Evolutionary conservation across 2,888 invertebrate genomes (phyloP), one percentile per base, ranked within the genome.

Genomic region (Notocelia uddmanniana): DNA sequence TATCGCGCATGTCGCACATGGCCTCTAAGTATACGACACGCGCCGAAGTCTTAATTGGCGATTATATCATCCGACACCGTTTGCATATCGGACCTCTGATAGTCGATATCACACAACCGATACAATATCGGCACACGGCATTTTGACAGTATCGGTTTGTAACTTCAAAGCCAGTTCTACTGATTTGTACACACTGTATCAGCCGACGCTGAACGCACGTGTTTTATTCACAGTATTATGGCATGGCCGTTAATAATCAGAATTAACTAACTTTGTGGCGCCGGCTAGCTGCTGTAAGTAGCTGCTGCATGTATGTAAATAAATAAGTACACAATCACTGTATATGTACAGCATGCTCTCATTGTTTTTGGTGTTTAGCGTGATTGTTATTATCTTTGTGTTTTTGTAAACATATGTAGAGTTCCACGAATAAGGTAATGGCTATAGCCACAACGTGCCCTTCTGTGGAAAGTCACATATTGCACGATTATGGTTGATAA

Each of bases 311-410:
- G n/a, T n/a, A n/a, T n/a, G n/a, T n/a, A n/a, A n/a, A n/a, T n/a
- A n/a, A n/a, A n/a, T n/a, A n/a, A n/a, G n/a, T n/a, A n/a, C n/a
- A n/a, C n/a, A n/a, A n/a, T n/a, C n/a, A 75, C 31, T 31, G 58
- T 57, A 31, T 67, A 58, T 48, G 58, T 58, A 50, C 58, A 58
- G 68, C 50, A 58, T 68, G 58, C 48, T 58, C 58, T 58, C 68
- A 68, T 68, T 68, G 68, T 68, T 58, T 50, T 48, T 21, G 34
- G 21, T 18, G 45, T 57, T 21, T 19, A 52, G 21, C n/a, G 3
- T 8, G 1, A 10, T 11, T 37, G 37, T 37, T 37, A 10, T 9
- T 2, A 11, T 26, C 2, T n/a, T n/a, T n/a, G n/a, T n/a, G 31
- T 3, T 31, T 31, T 31, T 31, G 31, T 9, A 9, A 0, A 9